phyloP scores from a whole-genome alignment of 1,140 invertebrate species.

The Telenomus remus region DNA sequence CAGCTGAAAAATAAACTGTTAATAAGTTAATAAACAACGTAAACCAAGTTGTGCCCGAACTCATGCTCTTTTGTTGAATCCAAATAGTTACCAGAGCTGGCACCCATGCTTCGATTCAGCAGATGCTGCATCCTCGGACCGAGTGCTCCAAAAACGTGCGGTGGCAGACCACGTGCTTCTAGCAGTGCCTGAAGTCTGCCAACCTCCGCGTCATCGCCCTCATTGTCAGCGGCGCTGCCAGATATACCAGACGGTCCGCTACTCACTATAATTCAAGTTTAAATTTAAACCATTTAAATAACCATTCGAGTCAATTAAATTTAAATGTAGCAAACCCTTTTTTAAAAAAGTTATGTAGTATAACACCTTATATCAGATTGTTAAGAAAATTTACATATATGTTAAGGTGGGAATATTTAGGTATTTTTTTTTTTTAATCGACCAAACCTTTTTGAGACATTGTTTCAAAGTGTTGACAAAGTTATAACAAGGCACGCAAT shows the following conservation, averaged over 20 bases:
- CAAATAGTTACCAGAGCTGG: conserved; percentile 81
- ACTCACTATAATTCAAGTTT: conserved; percentile 45
- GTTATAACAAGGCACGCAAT: too few relatives aligned
- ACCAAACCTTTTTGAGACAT: too few relatives aligned
- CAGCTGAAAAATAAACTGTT: conserved; percentile 78
- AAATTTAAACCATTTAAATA: conserved; percentile 1
- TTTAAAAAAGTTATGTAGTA: too few relatives aligned
- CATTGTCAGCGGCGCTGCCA: conserved; percentile 72
- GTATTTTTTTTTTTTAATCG: too few relatives aligned
- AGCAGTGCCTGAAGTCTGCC: conserved; percentile 91
- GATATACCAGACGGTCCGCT: conserved; percentile 73
- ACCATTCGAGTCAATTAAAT: too few relatives aligned
- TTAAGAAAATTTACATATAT: too few relatives aligned
- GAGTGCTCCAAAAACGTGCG: conserved; percentile 95
- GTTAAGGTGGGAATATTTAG: too few relatives aligned
- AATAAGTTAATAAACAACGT: conserved; percentile 1
- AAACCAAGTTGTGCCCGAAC: neutral
- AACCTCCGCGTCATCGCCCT: conserved; percentile 90
- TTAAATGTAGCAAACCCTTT: too few relatives aligned
- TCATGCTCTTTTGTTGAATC: too few relatives aligned
- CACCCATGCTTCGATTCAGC: conserved; percentile 93
- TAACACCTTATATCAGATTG: too few relatives aligned
- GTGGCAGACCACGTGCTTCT: conserved; percentile 94
- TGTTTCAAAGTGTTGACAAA: too few relatives aligned
- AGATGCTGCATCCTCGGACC: conserved; percentile 98